Evolutionary conservation across 2,113 vertebrate species (phyloP), one percentile per base, ranked within the genome.

Genomic region (Sinocyclocheilus grahami): DNA sequence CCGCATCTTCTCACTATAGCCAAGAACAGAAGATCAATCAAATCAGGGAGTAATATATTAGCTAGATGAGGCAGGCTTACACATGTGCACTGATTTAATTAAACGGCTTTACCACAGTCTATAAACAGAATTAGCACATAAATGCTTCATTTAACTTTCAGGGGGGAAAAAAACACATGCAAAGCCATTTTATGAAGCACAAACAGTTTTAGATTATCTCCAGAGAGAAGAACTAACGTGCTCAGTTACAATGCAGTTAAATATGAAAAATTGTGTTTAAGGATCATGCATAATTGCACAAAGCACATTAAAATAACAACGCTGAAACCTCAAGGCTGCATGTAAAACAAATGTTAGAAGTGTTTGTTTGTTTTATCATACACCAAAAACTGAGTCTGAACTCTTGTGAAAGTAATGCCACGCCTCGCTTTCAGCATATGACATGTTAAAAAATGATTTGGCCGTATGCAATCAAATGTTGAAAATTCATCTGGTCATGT

Each of bases 11-110:
- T 22, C 22, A 48, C 79, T 67, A 65, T 42, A 30, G 13, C n/a
- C 1, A 30, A 82, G 78, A 78, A 67, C 79, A 82, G 79, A 16
- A 63, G 42, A 82, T 82, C 62, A 46, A 67, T 82, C 79, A 82
- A 81, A 67, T 67, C 62, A 67, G 39, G 22, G 58, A 67, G 39
- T 46, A 51, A 82, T 65, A 82, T 51, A 82, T 82, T 42, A 82
- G 60, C 39, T 81, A 46, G n/a, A 53, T 10, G 18, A 69, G 20
- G 39, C 42, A 53, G 39, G 24, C 18, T 69, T 67, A 30, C 58
- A 81, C 78, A 67, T 30, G 9, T 12, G 37, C 14, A 9, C 18
- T 65, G 60, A 67, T 82, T 67, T 82, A 42, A 81, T 81, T 82
- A 82, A 48, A 82, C n/a, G 20, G n/a, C 39, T 30, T 82, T 67